Base-by-base conservation (phyloP, 2,888 invertebrate species). In the Lapara coniferarum region DNA sequence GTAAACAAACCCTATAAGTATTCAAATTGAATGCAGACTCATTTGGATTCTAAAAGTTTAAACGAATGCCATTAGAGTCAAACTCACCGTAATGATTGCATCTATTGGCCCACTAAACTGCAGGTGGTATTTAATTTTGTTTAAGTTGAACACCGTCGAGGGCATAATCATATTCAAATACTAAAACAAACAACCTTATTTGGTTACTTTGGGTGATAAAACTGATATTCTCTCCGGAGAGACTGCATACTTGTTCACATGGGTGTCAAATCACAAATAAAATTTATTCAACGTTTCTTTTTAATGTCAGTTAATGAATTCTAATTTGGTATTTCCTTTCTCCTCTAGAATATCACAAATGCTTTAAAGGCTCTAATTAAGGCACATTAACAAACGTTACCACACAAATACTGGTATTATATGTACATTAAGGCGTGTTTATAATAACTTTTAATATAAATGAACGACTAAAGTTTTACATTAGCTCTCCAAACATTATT, bases 41-140 rank as follows among this genome's bases (percentile, higher is more conserved):
- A 80, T 85, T 83, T 73, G 74, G 67, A 71, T 81, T 71, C 73
- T 77, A 85, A 88, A 84, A 82, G 81, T 84, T 75, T 80, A 74
- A 75, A 80, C 83, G 80, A 75, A 75, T 79, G 72, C 84, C 84
- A 86, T 90, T 89, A 87, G 81, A 84, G 85, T 87, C 84, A 82
- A 82, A 84, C 83, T 79, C 79, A 77, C 82, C 77, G 84, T 89
- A 89, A 90, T 88, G 89, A 88, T 86, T 81, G 78, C 81, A 75
- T 71, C 78, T 78, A 78, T 77, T 77, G 78, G 81, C 75, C 80
- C 77, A 79, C 79, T 77, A 79, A 87, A 81, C 90, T 81, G 81
- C 90, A 89, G 90, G 89, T 89, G 90, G 90, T 88, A 89, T 87
- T 86, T 85, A 85, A 87, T 85, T 86, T 80, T 78, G 81, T 81